Evolutionary conservation across 2,797 vertebrate species (phyloP).

Genomic region (Etheostoma perlongum): DNA sequence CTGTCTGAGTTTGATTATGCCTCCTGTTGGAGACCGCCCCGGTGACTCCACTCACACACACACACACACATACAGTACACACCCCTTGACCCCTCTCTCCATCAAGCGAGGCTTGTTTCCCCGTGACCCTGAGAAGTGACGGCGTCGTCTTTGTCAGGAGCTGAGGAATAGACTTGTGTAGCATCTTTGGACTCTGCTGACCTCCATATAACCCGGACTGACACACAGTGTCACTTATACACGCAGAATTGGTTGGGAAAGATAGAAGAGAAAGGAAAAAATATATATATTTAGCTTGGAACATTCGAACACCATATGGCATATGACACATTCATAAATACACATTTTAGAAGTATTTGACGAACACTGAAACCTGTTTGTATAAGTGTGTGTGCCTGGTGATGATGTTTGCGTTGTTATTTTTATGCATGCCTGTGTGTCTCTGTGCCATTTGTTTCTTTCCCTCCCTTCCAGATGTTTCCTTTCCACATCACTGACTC

Average conservation of each 20-base stretch:
- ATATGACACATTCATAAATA: constrained; percentile 12
- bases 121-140: constrained; percentile 36
- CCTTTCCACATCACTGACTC: constrained; percentile 71
- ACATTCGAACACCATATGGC: constrained; percentile 15
- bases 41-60: neutral
- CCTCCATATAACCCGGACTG: constrained; percentile 45
- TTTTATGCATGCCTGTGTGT: constrained; percentile 44
- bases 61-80: too few relatives aligned
- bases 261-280: neutral
- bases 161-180: constrained; percentile 36
- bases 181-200: constrained; percentile 47
- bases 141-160: constrained; percentile 47
- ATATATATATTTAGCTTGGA: neutral
- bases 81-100: neutral
- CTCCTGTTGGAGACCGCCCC: constrained; percentile 45
- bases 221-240: neutral
- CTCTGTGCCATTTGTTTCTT: constrained; percentile 67
- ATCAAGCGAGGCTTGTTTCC: constrained; percentile 29
- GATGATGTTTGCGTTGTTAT: constrained; percentile 39
- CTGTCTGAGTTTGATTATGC: constrained; percentile 71
- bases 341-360: constrained; percentile 1
- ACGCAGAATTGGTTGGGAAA: neutral
- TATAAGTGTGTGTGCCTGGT: neutral
- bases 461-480: constrained; percentile 79
- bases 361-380: constrained; percentile 17